These are phyloP conservation scores for Drosophila lutescens DNA, from an alignment of 2,888 invertebrate species.

Conservation along the genomic window DNA sequence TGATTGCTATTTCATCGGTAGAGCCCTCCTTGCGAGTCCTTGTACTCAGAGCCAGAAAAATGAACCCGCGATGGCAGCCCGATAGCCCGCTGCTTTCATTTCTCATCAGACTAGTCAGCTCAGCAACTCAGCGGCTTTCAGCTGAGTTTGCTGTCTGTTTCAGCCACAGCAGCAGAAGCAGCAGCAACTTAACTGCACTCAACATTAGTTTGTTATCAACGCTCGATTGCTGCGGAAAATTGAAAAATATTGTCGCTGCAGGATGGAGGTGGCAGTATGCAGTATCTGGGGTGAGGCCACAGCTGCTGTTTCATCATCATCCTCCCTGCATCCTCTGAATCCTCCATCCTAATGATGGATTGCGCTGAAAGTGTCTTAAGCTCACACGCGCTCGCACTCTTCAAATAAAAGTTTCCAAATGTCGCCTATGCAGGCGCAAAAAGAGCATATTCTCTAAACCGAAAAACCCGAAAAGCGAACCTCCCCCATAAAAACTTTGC, in stretches of 20 bases:
- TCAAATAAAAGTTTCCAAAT: constrained; percentile 65
- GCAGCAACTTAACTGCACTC: constrained; percentile 52
- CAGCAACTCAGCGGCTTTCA: constrained; percentile 20
- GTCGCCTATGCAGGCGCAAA: constrained; percentile 59
- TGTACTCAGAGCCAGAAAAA: constrained; percentile 12
- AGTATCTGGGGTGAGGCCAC: constrained; percentile 5
- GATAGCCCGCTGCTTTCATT: constrained; percentile 34
- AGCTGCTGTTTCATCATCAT: constrained; percentile 32
- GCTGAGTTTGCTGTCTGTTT: constrained; percentile 38
- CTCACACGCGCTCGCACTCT: constrained; percentile 51
- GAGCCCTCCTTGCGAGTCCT: constrained; percentile 4
- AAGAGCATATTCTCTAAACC: not conserved
- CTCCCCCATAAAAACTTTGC: constrained; percentile 64
- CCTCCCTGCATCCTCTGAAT: constrained; percentile 9
- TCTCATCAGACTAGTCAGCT: constrained; percentile 23
- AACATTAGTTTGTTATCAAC: constrained; percentile 77
- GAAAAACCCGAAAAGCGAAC: not conserved
- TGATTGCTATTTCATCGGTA: constrained; percentile 22
- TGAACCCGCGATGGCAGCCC: constrained; percentile 15
- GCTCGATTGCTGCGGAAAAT: constrained; percentile 76
- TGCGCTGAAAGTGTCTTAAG: constrained; percentile 67
- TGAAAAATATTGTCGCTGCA: constrained; percentile 76
- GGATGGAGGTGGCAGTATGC: not conserved
- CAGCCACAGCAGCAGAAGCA: constrained; percentile 31
- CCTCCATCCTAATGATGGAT: constrained; percentile 67